These are phyloP conservation scores for Heterocephalus glaber DNA, from an alignment of 2,113 vertebrate genomes.

Conservation along the genomic window DNA sequence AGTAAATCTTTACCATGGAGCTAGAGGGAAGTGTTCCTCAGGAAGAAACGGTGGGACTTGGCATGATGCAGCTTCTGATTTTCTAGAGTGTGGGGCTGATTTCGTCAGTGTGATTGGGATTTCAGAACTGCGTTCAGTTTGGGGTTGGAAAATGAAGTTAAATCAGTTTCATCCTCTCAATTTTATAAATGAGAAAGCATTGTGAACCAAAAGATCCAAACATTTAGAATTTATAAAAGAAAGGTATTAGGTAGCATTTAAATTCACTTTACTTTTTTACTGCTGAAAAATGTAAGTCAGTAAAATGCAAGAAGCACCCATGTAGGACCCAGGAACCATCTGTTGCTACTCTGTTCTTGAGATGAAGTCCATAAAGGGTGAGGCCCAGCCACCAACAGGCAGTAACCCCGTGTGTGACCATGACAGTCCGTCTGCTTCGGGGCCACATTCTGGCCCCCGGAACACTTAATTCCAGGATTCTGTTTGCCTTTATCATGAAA, in stretches of 20 bases:
- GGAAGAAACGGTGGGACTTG: background rate
- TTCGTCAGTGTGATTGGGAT: background rate
- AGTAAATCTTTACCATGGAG: background rate
- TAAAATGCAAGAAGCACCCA: background rate
- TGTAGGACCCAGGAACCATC: background rate
- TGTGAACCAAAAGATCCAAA: background rate
- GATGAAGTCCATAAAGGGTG: background rate
- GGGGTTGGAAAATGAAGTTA: background rate
- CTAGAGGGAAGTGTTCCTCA: background rate
- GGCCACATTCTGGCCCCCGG: accelerated
- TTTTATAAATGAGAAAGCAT: conserved; percentile 7
- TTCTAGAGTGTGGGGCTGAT: background rate
- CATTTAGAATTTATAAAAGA: background rate
- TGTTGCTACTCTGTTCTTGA: background rate
- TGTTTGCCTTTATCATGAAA: too few relatives aligned
- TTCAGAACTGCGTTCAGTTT: background rate
- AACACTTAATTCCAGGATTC: accelerated
- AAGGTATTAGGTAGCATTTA: background rate
- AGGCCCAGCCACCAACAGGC: background rate
- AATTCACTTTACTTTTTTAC: background rate
- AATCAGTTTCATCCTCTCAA: background rate
- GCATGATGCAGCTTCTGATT: too few relatives aligned
- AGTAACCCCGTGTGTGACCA: background rate
- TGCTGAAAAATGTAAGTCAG: background rate
- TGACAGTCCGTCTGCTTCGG: background rate